Evolutionary conservation across 2,113 vertebrate species (phyloP), one percentile per base, ranked within the genome.

Genomic region (Ceyx cyanopectus): DNA sequence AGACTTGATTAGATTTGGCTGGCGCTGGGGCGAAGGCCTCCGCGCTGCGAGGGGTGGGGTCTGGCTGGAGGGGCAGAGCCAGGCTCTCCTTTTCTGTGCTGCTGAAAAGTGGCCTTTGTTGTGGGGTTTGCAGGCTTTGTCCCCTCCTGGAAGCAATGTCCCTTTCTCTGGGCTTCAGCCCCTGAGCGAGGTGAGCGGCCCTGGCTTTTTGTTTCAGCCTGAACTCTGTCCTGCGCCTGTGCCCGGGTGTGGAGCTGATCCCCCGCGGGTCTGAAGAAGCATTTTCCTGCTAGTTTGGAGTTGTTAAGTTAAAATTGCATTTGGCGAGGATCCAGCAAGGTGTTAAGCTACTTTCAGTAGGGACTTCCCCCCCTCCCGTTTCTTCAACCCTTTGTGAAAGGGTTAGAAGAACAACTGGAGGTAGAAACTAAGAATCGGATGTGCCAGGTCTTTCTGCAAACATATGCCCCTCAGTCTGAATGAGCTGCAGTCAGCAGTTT

Each of bases 51-150:
- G 93, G 86, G 93, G 92, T 81, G 93, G 92, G 92, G 86, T 80
- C 93, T 96, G 86, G 84, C 81, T 67, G 43, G 86, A 92, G 73
- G 70, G 81, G 84, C 78, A 94, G 81, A 89, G 89, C 67, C 51
- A 53, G 89, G 75, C 87, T 81, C 84, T 93, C 70, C 81, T 84
- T 94, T 95, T 80, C 89, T 95, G 75, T 37, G 81, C 78, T 77
- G 78, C 72, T 96, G 87, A 89, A 89, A 94, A 96, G 92, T 94
- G 48, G 54, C 79, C 81, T 95, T 96, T 96, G 94, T 95, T 95
- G 81, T 62, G 88, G 37, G 74, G 58, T 16, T 75, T 87, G 67
- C 78, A 40, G 92, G 67, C 92, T 95, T 95, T 94, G 95, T 93
- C 62, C 46, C 30, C 46, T 82, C 19, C 27, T 90, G 43, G 86